phyloP scores from a whole-genome alignment of 1,140 invertebrate species.

The Brachionus rubens region DNA sequence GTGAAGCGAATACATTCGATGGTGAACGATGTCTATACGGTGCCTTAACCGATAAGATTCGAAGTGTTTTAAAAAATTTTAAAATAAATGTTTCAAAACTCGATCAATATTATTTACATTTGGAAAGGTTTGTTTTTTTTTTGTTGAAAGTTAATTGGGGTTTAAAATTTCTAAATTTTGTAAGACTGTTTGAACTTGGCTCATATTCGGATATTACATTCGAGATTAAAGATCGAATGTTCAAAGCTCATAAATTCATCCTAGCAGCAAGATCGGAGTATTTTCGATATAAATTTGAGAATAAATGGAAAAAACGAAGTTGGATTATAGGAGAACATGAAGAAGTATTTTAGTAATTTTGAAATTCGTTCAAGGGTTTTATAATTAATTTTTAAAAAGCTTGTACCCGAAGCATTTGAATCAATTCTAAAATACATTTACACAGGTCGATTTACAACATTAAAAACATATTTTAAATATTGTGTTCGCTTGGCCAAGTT shows the following conservation, averaged over 20 bases:
- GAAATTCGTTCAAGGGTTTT: not conserved
- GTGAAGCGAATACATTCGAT: conserved; percentile 66
- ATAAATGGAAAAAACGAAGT: not conserved
- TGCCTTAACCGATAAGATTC: conserved; percentile 63
- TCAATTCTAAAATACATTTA: conserved; percentile 62
- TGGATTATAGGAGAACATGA: conserved; percentile 3
- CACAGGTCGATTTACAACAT: conserved; percentile 53
- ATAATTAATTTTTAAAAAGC: conserved; percentile 51
- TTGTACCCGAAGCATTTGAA: conserved; percentile 58
- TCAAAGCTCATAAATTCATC: conserved; percentile 60
- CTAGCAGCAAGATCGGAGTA: conserved; percentile 60
- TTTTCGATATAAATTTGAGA: conserved; percentile 51
- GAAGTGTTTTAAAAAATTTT: conserved; percentile 61
- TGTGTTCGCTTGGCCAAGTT: conserved; percentile 60
- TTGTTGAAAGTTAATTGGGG: not conserved
- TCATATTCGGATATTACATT: conserved; percentile 30
- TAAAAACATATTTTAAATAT: conserved; percentile 57
- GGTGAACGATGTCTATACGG: conserved; percentile 66
- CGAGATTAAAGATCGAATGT: conserved; percentile 5
- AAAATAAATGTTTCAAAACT: conserved; percentile 62
- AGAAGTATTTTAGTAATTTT: not conserved
- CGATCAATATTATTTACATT: conserved; percentile 62
- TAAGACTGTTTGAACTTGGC: conserved; percentile 8
- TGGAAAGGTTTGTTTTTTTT: conserved; percentile 54
- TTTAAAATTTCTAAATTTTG: not conserved